Base-by-base conservation (phyloP, 1,140 invertebrate genomes). In the Thaumetopoea pityocampa region DNA sequence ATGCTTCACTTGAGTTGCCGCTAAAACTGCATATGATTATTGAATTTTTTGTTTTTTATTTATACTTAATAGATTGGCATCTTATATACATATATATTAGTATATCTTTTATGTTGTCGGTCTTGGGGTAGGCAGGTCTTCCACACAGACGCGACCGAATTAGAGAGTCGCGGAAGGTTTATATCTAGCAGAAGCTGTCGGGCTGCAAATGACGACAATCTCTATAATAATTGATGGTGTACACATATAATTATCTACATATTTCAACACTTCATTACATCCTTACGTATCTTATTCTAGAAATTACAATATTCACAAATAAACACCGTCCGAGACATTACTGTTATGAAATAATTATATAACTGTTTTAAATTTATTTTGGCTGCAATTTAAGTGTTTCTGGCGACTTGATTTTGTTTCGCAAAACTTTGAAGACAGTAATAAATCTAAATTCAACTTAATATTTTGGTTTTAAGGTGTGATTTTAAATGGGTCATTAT, bases 351-450 rank as follows among this genome's bases (percentile, higher is more conserved):
- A 72, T 70, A 68, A 66, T 78, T 67, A 73, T 59, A 62, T 54
- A 59, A 49, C 59, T 44, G 45, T 59, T 69, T 56, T 44, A 14
- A 61, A 69, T 83, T 79, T 83, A 83, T 81, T 81, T 78, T 81
- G 74, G 79, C 70, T 59, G 68, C 68, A 61, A 76, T 79, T 72
- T 80, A 67, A 61, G 63, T 64, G 52, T 71, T 70, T 63, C 79
- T 71, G 60, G 63, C 55, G 67, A 56, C 59, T 49, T 67, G 66
- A 77, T 62, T 43, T 35, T 43, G 19, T n/a, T 2, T 20, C 3
- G 4, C 3, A 10, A 29, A 41, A 1, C 4, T 1, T 4, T n/a
- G n/a, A n/a, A n/a, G 15, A 41, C 1, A 14, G 5, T 5, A 18
- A 1, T 1, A 14, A 24, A 16, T 2, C 7, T 19, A 52, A 51